phyloP scores from a whole-genome alignment of 2,113 vertebrate genomes.

The Marcusenius ussheri region DNA sequence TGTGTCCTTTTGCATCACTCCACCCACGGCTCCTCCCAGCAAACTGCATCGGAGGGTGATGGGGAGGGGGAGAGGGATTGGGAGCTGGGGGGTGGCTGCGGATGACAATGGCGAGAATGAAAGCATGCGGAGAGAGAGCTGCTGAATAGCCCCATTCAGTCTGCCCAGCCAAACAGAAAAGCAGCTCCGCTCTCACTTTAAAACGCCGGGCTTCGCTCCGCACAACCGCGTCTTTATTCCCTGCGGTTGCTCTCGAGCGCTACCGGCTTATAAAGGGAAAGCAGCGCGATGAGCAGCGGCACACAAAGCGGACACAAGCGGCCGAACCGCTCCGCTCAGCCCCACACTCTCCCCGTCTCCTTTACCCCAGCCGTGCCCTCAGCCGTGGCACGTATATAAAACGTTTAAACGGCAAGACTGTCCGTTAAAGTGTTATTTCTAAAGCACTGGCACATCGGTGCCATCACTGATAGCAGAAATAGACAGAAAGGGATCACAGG shows the following conservation, averaged over 20 bases:
- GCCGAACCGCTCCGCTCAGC: too few relatives aligned
- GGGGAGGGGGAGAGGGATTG: neutral
- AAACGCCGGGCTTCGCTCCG: slow-evolving; percentile 55
- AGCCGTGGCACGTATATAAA: neutral
- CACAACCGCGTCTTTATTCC: slow-evolving; percentile 64
- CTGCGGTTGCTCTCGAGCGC: slow-evolving; percentile 54
- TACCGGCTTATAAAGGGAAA: slow-evolving; percentile 29
- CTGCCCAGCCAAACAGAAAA: slow-evolving; percentile 69
- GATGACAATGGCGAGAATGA: slow-evolving; percentile 58
- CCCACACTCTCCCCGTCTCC: neutral
- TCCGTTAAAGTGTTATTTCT: neutral
- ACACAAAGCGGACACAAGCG: slow-evolving; percentile 7
- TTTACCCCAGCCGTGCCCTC: neutral
- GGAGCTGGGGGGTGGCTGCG: slow-evolving; percentile 19
- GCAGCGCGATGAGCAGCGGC: slow-evolving; percentile 24
- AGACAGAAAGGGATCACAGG: neutral
- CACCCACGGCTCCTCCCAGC: slow-evolving; percentile 10
- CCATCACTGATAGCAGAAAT: neutral
- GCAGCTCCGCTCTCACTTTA: slow-evolving; percentile 68
- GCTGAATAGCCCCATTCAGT: slow-evolving; percentile 65
- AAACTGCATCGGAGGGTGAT: neutral
- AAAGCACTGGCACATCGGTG: neutral
- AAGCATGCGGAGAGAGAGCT: slow-evolving; percentile 40
- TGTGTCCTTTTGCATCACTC: neutral
- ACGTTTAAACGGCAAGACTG: neutral